Percentiles rank a stretch among this genome's conserved stretches.
These are phyloP conservation scores for Tetramorium parvispinum DNA, from an alignment of 1,140 invertebrate genomes.

Conservation along the genomic window DNA sequence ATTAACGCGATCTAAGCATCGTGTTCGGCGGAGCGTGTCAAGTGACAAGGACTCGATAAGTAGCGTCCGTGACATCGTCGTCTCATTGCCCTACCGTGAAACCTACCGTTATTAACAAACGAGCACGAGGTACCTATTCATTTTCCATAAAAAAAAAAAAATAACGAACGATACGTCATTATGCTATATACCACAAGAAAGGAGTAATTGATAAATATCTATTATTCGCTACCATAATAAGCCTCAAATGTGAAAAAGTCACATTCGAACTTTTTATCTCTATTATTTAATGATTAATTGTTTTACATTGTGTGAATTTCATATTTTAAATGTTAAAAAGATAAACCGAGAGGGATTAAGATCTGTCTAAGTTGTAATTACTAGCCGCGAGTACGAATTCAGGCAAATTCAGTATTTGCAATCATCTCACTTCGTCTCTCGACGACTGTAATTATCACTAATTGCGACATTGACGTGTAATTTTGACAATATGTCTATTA, in stretches of 20 bases:
- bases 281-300: background rate
- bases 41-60: constrained; percentile 70
- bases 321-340: constrained; percentile 11
- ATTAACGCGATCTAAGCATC: constrained; percentile 79
- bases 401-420: background rate
- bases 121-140: constrained; percentile 2
- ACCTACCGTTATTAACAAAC: constrained; percentile 17
- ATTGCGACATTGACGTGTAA: background rate
- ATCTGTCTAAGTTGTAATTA: constrained; percentile 21
- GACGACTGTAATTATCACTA: constrained; percentile 20
- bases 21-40: constrained; percentile 68
- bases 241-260: background rate
- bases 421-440: constrained; percentile 11
- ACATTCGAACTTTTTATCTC: background rate
- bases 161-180: background rate
- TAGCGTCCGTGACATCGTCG: constrained; percentile 63
- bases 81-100: constrained; percentile 69
- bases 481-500: constrained; percentile 7
- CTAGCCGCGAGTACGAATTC: background rate
- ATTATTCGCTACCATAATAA: background rate
- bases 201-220: constrained; percentile 30
- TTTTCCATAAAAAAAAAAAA: background rate
- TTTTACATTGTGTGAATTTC: background rate
- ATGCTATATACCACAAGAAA: background rate
- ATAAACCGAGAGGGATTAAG: constrained; percentile 22